These are phyloP conservation scores for Willowsia nigromaculata DNA, from an alignment of 2,888 invertebrate genomes.

Conservation along the genomic window DNA sequence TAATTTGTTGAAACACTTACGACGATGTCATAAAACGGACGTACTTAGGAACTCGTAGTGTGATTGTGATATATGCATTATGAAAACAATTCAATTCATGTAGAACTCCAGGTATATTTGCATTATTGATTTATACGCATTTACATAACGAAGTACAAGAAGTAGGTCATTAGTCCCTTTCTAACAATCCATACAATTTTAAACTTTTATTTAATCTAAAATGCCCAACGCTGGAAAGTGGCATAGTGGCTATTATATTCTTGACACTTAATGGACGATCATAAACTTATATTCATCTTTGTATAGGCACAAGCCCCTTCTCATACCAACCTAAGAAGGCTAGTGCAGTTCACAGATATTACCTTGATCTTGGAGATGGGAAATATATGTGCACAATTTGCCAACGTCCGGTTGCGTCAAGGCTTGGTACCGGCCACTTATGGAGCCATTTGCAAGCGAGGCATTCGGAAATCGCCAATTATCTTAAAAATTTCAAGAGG, in stretches of 20 bases:
- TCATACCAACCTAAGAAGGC: neutral
- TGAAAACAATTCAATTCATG: no score
- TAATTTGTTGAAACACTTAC: neutral
- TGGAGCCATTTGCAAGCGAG: neutral
- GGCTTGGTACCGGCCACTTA: neutral
- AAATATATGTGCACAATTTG: conserved; percentile 1
- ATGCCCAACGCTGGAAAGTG: neutral
- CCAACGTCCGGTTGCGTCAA: neutral
- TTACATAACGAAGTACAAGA: no score
- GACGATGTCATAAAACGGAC: neutral
- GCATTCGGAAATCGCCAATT: neutral
- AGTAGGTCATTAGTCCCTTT: no score
- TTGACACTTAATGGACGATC: neutral
- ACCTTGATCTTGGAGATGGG: neutral
- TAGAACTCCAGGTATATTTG: no score
- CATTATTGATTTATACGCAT: no score
- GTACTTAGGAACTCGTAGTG: neutral
- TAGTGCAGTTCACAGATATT: conserved; percentile 18
- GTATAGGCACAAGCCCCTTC: neutral
- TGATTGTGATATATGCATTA: neutral
- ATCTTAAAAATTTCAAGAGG: neutral
- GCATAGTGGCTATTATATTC: no score
- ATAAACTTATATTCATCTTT: neutral
- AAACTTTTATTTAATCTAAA: no score
- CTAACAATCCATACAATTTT: no score